A percentile compares a stretch with the other conserved stretches of the same genome.
These are phyloP conservation scores for Tenualosa thibaudeaui DNA, from an alignment of 2,797 vertebrate species.

Conservation along the genomic window DNA sequence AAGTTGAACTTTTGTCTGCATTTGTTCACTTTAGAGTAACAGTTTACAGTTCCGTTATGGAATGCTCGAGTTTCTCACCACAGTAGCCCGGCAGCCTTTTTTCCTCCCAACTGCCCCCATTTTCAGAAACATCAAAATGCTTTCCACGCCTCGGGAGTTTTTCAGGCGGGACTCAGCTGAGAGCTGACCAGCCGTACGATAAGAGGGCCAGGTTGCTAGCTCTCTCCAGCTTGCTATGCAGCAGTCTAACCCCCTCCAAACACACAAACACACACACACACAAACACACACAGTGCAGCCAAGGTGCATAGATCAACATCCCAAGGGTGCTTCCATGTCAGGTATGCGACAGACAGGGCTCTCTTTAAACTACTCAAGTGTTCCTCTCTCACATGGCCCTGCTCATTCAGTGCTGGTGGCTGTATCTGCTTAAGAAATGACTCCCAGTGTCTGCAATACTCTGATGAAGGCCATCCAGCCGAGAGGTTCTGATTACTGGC, in stretches of 20 bases:
- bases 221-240: background rate
- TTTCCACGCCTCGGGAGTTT: background rate
- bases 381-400: background rate
- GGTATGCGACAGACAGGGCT: background rate
- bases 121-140: conserved; percentile 19
- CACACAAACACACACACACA: background rate
- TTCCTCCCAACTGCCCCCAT: background rate
- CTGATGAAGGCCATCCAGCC: no score
- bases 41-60: background rate
- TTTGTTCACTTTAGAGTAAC: background rate
- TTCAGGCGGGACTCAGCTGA: background rate
- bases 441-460: no score
- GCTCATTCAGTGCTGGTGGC: no score
- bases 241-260: background rate
- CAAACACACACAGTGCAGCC: background rate
- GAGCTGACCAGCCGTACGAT: background rate
- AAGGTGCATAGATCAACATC: background rate
- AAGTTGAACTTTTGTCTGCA: background rate
- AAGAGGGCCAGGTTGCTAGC: background rate
- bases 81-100: background rate
- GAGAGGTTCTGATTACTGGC: no score
- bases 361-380: background rate
- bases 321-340: background rate
- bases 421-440: no score
- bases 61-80: background rate